Evolutionary conservation across 2,888 invertebrate genomes (phyloP).

Genomic region (Meganola albula): DNA sequence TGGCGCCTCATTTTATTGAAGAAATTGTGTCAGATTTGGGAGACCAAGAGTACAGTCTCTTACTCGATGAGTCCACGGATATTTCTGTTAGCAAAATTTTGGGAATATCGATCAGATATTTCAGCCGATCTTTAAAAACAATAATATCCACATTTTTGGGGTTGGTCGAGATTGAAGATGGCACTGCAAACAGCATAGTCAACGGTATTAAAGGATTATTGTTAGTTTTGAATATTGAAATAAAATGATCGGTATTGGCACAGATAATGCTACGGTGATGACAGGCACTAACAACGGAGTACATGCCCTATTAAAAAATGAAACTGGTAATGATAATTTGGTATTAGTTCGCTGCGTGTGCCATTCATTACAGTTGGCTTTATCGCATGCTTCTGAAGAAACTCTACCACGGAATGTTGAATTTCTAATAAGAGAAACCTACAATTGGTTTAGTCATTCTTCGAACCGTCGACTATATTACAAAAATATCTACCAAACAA

Average conservation of each 20-base stretch:
- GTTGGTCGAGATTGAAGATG: too few species aligned
- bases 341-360: slow-evolving; percentile 26
- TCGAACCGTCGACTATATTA: slow-evolving; percentile 19
- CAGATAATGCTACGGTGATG: slow-evolving; percentile 39
- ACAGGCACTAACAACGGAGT: slow-evolving; percentile 34
- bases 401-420: slow-evolving; percentile 33
- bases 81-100: not conserved
- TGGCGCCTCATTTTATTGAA: not conserved
- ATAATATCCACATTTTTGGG: not conserved
- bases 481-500: slow-evolving; percentile 24
- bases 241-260: slow-evolving; percentile 31
- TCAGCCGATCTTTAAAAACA: not conserved
- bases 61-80: slow-evolving; percentile 7
- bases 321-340: slow-evolving; percentile 23
- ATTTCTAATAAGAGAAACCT: slow-evolving; percentile 28
- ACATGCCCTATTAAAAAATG: slow-evolving; percentile 22
- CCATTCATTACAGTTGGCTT: slow-evolving; percentile 33
- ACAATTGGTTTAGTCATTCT: slow-evolving; percentile 1
- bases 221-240: too few species aligned
- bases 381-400: slow-evolving; percentile 27
- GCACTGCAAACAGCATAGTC: too few species aligned
- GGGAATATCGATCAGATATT: not conserved
- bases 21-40: slow-evolving; percentile 2
- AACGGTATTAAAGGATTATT: too few species aligned
- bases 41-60: not conserved